Evolutionary conservation across 2,113 vertebrate genomes (phyloP).

Genomic region (Daphoenositta chrysoptera): DNA sequence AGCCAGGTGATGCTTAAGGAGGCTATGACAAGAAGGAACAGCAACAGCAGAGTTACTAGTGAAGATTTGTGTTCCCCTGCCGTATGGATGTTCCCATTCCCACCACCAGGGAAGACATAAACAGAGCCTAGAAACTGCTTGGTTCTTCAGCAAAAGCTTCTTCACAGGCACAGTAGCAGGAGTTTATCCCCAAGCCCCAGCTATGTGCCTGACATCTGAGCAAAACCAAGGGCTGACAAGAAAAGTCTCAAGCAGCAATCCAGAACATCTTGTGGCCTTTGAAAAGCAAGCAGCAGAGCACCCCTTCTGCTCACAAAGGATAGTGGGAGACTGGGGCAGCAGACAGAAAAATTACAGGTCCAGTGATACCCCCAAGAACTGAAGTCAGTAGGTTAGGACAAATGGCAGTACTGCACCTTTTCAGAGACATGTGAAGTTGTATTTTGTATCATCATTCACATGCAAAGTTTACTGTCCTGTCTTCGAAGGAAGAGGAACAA

Average conservation of each 20-base stretch:
- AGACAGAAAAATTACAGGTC: accelerated
- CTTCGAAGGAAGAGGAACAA: neutral
- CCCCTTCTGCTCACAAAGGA: neutral
- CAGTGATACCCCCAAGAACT: neutral
- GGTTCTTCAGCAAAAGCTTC: neutral
- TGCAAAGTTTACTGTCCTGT: neutral
- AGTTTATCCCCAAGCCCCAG: neutral
- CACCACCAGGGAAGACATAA: neutral
- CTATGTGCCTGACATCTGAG: neutral
- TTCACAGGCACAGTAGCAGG: neutral
- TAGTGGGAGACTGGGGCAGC: neutral
- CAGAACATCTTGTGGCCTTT: neutral
- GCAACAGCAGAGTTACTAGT: neutral
- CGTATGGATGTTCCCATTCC: neutral
- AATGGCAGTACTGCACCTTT: neutral
- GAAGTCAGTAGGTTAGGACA: neutral
- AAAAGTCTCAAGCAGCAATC: neutral
- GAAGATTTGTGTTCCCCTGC: neutral
- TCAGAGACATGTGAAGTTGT: neutral
- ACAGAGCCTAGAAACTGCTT: neutral
- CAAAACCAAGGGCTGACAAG: neutral
- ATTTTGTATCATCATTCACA: neutral
- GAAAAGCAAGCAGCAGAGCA: neutral
- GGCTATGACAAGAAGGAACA: neutral
- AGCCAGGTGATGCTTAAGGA: neutral